Conservation (phyloP, 2,888 invertebrate genomes). For the Autographa pulchrina region DNA sequence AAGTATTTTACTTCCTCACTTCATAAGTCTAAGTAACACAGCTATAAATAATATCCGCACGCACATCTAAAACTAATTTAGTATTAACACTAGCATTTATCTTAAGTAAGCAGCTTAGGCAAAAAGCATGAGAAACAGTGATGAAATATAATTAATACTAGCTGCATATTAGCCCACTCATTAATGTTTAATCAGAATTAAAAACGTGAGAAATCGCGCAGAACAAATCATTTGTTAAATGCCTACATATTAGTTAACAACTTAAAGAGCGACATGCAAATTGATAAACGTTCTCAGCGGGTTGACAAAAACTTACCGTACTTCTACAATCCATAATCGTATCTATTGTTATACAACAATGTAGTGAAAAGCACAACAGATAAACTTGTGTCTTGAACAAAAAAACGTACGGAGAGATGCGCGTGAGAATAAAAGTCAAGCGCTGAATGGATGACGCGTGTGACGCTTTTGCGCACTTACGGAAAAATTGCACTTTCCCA, state of each 20-base stretch:
- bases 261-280: constrained; percentile 54
- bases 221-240: constrained; percentile 24
- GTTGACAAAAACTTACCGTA: constrained; percentile 77
- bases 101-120: background rate
- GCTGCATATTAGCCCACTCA: constrained; percentile 15
- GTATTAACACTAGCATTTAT: background rate
- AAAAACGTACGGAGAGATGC: constrained; percentile 65
- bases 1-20: background rate
- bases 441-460: constrained; percentile 51
- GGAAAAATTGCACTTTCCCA: constrained; percentile 76
- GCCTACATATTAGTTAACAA: constrained; percentile 34
- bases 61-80: background rate
- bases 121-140: background rate
- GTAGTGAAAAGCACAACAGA: constrained; percentile 78
- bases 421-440: constrained; percentile 70
- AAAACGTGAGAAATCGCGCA: constrained; percentile 37
- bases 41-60: background rate
- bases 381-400: constrained; percentile 65
- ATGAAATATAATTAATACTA: background rate
- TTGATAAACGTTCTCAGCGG: constrained; percentile 57
- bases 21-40: background rate
- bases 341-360: constrained; percentile 77
- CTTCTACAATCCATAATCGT: constrained; percentile 82
- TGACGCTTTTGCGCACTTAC: constrained; percentile 57
- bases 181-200: constrained; percentile 22